A percentile compares a stretch with the other conserved stretches of the same genome.
Conservation (phyloP, 2,113 vertebrate species). For the Carettochelys insculpta region DNA sequence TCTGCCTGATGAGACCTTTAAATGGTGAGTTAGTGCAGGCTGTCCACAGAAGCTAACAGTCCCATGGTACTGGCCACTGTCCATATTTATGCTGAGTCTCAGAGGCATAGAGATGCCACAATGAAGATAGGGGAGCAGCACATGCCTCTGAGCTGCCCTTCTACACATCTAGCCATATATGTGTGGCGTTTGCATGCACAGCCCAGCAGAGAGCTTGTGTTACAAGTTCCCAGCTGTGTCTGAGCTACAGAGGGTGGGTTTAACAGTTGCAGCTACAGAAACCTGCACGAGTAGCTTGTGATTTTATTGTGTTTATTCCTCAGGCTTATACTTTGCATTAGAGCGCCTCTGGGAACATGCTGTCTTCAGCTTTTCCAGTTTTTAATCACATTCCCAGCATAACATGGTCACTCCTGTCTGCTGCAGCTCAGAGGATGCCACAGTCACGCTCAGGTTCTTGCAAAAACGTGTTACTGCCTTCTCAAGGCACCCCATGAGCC, state of each 20-base stretch:
- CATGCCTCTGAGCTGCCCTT: no score
- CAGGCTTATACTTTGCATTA: slow-evolving; percentile 30
- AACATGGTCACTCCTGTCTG: slow-evolving; percentile 24
- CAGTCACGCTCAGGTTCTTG: not conserved
- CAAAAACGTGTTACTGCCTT: not conserved
- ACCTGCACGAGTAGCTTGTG: no score
- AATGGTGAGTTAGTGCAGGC: no score
- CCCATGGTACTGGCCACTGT: no score
- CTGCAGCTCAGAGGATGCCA: not conserved
- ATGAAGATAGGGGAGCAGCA: no score
- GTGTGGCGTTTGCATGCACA: no score
- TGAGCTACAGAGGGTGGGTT: not conserved
- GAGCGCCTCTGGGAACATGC: slow-evolving; percentile 52
- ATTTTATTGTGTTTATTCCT: slow-evolving; percentile 61
- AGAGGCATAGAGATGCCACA: no score
- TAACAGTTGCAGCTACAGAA: not conserved
- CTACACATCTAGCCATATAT: no score
- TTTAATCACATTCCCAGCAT: slow-evolving; percentile 70
- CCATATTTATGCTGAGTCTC: no score
- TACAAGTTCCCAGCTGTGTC: not conserved
- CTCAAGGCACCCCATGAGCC: not conserved
- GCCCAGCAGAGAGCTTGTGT: not conserved
- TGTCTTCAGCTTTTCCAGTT: slow-evolving; percentile 63
- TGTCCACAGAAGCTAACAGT: no score
- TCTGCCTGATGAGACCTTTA: no score